Base-by-base conservation (phyloP, 2,797 vertebrate genomes). In the Capromys pilorides region DNA sequence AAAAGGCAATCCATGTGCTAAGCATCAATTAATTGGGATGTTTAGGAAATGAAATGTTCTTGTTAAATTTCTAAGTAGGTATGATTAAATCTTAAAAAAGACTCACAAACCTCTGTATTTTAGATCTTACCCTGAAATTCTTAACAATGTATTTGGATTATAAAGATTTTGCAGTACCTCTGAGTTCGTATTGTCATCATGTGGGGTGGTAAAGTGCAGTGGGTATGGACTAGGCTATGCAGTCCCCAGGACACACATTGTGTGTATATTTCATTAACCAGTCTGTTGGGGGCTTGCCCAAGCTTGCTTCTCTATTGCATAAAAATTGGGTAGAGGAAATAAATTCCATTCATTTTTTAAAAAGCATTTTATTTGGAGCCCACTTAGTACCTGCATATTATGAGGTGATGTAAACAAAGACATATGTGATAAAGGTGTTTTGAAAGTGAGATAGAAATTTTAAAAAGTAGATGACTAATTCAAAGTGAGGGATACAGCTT, bases 1-100 rank as follows among this genome's bases (percentile, higher is more conserved):
- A 61, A 95, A 97, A 96, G 91, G 86, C 86, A 95, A 96, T 77
- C 79, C 82, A 59, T 95, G 95, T 95, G 94, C 93, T 96, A 94
- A 96, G 94, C 64, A 62, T 89, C 87, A 95, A 95, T 94, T 96
- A 96, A 95, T 95, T 90, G 94, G 85, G 90, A 92, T 96, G 89
- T 90, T 95, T 96, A 94, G 62, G 89, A 82, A 97, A 88, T 94
- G 61, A 81, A 94, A 96, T 79, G 61, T 86, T 96, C 91, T 79
- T 89, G 8, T 95, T 94, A 85, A 83, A 92, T 88, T 94, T 93
- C 86, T 96, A 94, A 93, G 78, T 95, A 86, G 93, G 86, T 94
- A 71, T 90, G 85, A 96, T 93, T 85, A 91, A 91, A 49, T 16
- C 81, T 94, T 95, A 94, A 79, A 95, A 94, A 97, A 86, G 61